Evolutionary conservation across 2,888 invertebrate species (phyloP), one percentile per base, ranked within the genome.

Genomic region (Drosophila pullipes): DNA sequence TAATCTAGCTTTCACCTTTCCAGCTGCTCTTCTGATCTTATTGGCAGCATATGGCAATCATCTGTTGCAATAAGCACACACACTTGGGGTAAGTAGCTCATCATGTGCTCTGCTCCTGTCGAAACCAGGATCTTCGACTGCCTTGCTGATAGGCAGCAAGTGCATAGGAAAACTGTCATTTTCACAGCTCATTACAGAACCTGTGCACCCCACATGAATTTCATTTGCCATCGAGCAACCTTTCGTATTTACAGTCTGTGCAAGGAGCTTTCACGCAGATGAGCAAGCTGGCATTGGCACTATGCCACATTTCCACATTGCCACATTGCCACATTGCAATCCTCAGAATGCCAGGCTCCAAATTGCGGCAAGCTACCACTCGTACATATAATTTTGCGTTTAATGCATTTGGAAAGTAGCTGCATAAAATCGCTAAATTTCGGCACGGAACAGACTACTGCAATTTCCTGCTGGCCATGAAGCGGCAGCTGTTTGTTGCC

Each of bases 361-460:
- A 28, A 53, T 53, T 52, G 68, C 33, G 22, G 31, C 31, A 53
- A n/a, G 41, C 31, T 47, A 18, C 74, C 39, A 52, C 35, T 22
- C 2, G 18, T 50, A 39, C 61, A 69, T 65, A 76, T 65, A 81
- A 81, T 81, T 77, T 62, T 53, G 69, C 44, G 61, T 69, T 72
- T 70, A 80, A 83, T 80, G 81, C 81, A 83, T 83, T 80, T 69
- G 59, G 65, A 80, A 80, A 83, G 79, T 79, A 75, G 76, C 68
- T 75, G 81, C 64, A 79, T 69, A 66, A 67, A 79, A 83, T 75
- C 61, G 68, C 83, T 79, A 76, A 69, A 81, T 83, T 80, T 28
- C 13, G 41, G 33, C 16, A 10, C 25, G 39, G 30, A 30, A 44
- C 39, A 44, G 41, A 53, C 49, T 33, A n/a, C 22, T 13, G 57